A percentile compares a stretch with the other conserved stretches of the same genome.
These are phyloP conservation scores for Syngnathus floridae DNA, from an alignment of 2,113 vertebrate species.

Conservation along the genomic window DNA sequence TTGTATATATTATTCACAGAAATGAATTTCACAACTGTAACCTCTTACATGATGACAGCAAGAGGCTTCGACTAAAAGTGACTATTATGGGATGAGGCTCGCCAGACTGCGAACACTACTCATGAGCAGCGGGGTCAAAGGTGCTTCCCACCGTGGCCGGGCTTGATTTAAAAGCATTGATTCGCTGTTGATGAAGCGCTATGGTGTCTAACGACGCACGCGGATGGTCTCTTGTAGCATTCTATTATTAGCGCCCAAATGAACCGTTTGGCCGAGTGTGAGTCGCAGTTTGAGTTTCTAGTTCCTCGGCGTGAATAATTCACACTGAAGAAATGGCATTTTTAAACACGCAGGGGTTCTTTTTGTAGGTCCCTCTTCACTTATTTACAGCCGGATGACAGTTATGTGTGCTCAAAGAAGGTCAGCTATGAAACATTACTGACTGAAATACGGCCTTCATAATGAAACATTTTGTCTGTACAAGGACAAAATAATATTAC, in stretches of 20 bases:
- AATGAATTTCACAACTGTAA: background rate
- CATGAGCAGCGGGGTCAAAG: constrained; percentile 28
- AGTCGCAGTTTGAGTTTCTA: constrained; percentile 8
- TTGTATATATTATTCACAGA: background rate
- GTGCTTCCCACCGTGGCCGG: constrained; percentile 26
- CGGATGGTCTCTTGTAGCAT: background rate
- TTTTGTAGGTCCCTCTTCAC: constrained; percentile 34
- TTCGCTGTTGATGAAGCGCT: constrained; percentile 43
- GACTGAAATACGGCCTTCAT: constrained; percentile 6
- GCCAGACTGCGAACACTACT: background rate
- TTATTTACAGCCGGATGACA: constrained; percentile 26
- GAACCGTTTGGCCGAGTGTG: constrained; percentile 11
- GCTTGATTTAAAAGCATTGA: constrained; percentile 55
- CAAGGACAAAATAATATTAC: background rate
- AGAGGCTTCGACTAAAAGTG: background rate
- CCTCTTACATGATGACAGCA: background rate
- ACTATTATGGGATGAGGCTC: background rate
- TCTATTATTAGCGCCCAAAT: background rate
- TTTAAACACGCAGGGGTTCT: constrained; percentile 32
- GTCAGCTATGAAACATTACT: constrained; percentile 14
- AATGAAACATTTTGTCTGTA: background rate
- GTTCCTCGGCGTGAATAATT: constrained; percentile 41
- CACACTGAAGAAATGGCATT: constrained; percentile 19
- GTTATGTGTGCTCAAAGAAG: constrained; percentile 9
- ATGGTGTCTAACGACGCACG: background rate